These are phyloP conservation scores for Neoniphon sammara DNA, from an alignment of 2,797 vertebrate species.

Conservation along the genomic window DNA sequence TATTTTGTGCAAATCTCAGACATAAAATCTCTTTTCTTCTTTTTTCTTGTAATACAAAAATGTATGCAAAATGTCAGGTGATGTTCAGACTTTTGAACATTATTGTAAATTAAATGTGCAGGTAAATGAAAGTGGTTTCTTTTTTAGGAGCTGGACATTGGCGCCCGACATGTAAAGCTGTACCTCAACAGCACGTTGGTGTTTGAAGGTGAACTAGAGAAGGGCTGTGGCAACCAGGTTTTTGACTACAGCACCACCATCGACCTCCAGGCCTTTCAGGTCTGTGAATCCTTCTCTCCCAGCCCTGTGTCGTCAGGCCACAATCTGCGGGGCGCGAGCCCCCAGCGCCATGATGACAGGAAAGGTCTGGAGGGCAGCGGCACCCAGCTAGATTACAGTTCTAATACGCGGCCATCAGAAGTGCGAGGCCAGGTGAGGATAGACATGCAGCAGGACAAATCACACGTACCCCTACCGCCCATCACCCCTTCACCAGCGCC, in stretches of 20 bases:
- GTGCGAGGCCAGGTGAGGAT: slow-evolving; percentile 56
- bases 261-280: slow-evolving; percentile 77
- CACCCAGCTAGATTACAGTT: slow-evolving; percentile 53
- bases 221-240: slow-evolving; percentile 85
- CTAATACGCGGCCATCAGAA: slow-evolving; percentile 41
- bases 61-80: background rate
- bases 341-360: slow-evolving; percentile 48
- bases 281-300: slow-evolving; percentile 74
- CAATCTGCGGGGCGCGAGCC: slow-evolving; percentile 67
- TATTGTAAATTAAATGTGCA: background rate
- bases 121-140: slow-evolving; percentile 23
- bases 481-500: slow-evolving; percentile 47
- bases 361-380: slow-evolving; percentile 48
- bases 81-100: background rate
- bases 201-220: slow-evolving; percentile 90
- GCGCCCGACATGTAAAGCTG: slow-evolving; percentile 88
- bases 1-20: background rate
- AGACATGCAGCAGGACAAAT: slow-evolving; percentile 71
- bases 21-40: background rate
- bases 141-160: slow-evolving; percentile 88
- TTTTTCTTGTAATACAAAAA: background rate
- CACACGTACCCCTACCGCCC: slow-evolving; percentile 36
- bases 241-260: slow-evolving; percentile 84
- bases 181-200: slow-evolving; percentile 90
- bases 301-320: slow-evolving; percentile 77